A percentile compares a stretch with the other conserved stretches of the same genome.
phyloP scores from a whole-genome alignment of 2,113 vertebrate species.

The Rafetus swinhoei region DNA sequence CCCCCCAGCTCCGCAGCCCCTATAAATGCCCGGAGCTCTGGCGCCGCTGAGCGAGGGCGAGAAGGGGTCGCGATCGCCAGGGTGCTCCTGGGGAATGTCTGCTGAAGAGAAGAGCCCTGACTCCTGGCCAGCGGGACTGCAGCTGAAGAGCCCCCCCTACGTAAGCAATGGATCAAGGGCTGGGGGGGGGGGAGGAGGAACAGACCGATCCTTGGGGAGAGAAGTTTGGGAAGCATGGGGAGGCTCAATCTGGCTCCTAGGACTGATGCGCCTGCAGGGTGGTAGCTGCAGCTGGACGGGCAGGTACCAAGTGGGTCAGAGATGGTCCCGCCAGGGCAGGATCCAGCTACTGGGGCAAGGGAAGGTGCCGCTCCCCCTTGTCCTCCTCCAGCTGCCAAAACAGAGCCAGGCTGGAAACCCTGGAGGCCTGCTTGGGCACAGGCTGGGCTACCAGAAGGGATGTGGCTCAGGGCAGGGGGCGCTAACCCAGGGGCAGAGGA shows the following conservation, averaged over 20 bases:
- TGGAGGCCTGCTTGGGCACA: too few relatives aligned
- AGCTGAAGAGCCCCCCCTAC: constrained; percentile 44
- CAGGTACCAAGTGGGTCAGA: not conserved
- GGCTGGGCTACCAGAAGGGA: not conserved
- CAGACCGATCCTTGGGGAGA: not conserved
- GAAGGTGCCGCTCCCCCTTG: not conserved
- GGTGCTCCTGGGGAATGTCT: not conserved
- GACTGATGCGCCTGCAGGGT: not conserved
- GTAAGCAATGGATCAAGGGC: constrained; percentile 12
- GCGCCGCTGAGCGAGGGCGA: not conserved
- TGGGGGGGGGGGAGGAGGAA: not conserved
- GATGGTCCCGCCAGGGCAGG: not conserved
- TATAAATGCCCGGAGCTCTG: not conserved
- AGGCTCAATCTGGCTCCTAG: not conserved
- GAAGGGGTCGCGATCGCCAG: not conserved
- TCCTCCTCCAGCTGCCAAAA: not conserved
- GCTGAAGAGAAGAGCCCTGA: constrained; percentile 36
- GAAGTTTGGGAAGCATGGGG: not conserved
- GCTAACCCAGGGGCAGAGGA: not conserved
- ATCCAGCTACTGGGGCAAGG: not conserved
- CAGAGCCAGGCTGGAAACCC: too few relatives aligned
- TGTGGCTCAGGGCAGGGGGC: not conserved
- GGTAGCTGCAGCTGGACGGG: not conserved
- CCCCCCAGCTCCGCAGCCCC: not conserved
- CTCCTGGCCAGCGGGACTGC: constrained; percentile 3